A percentile compares a stretch with the other conserved stretches of the same genome.
These are phyloP conservation scores for Karalla daura DNA, from an alignment of 2,797 vertebrate genomes.

Conservation along the genomic window DNA sequence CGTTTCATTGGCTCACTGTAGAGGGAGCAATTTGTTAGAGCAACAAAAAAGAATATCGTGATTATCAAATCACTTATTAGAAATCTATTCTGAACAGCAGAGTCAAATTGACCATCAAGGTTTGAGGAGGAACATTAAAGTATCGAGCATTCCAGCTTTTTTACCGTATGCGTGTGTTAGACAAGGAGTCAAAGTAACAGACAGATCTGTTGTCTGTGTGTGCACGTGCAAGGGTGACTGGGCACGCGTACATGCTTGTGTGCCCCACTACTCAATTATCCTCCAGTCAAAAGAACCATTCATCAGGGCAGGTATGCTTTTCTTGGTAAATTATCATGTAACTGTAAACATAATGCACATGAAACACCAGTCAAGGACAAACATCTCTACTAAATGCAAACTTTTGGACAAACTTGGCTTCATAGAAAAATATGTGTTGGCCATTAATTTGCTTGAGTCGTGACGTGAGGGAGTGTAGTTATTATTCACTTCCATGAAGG, in stretches of 20 bases:
- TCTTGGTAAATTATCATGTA: neutral
- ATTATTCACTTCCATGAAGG: neutral
- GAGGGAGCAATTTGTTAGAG: constrained; percentile 38
- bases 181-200: constrained; percentile 1
- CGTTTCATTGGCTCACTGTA: constrained; percentile 43
- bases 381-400: no score
- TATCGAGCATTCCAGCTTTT: constrained; percentile 12
- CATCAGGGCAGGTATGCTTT: neutral
- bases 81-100: constrained; percentile 52
- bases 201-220: neutral
- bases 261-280: no score
- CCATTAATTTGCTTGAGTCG: neutral
- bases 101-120: constrained; percentile 79
- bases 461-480: neutral
- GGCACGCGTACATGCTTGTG: neutral
- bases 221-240: neutral
- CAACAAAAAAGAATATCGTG: constrained; percentile 43
- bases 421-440: no score
- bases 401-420: no score
- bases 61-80: constrained; percentile 61
- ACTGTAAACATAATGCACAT: neutral
- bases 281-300: no score
- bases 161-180: constrained; percentile 9
- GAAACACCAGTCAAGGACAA: neutral
- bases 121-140: constrained; percentile 46